These are phyloP conservation scores for Cenopis cana DNA, from an alignment of 2,888 invertebrate genomes.

Conservation along the genomic window DNA sequence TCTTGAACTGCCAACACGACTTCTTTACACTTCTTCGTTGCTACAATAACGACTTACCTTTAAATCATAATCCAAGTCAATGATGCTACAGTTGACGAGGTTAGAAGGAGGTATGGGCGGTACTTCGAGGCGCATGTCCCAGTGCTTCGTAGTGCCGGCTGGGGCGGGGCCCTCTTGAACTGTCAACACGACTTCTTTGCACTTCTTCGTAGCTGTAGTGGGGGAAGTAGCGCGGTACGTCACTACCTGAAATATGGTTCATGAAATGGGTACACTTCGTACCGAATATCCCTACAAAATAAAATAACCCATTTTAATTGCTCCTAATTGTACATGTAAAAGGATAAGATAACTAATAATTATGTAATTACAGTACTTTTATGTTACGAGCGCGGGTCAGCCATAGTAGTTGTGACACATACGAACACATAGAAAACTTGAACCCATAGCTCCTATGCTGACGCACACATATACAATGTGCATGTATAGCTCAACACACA, in stretches of 20 bases:
- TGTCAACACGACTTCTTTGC: conserved; percentile 86
- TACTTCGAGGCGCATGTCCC: conserved; percentile 87
- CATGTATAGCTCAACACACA: too few relatives aligned
- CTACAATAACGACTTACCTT: conserved; percentile 82
- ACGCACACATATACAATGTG: too few relatives aligned
- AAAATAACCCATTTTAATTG: too few relatives aligned
- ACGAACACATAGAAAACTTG: too few relatives aligned
- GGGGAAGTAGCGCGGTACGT: conserved; percentile 88
- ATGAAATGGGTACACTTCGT: too few relatives aligned
- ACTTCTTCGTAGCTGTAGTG: conserved; percentile 83
- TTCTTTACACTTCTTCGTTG: conserved; percentile 84
- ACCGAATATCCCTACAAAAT: too few relatives aligned
- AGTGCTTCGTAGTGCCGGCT: conserved; percentile 85
- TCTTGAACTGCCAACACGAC: conserved; percentile 87
- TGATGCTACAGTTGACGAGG: conserved; percentile 90
- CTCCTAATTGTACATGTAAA: too few relatives aligned
- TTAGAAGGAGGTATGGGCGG: conserved; percentile 92
- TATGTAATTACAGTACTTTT: too few relatives aligned
- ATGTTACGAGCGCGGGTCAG: too few relatives aligned
- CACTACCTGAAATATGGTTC: conserved; percentile 73
- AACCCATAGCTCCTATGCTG: too few relatives aligned
- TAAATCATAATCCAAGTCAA: conserved; percentile 90
- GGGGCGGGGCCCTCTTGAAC: conserved; percentile 88
- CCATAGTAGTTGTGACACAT: too few relatives aligned
- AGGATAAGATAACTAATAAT: too few relatives aligned